These are phyloP conservation scores for Apamea anceps DNA, from an alignment of 2,888 invertebrate genomes.

Conservation along the genomic window DNA sequence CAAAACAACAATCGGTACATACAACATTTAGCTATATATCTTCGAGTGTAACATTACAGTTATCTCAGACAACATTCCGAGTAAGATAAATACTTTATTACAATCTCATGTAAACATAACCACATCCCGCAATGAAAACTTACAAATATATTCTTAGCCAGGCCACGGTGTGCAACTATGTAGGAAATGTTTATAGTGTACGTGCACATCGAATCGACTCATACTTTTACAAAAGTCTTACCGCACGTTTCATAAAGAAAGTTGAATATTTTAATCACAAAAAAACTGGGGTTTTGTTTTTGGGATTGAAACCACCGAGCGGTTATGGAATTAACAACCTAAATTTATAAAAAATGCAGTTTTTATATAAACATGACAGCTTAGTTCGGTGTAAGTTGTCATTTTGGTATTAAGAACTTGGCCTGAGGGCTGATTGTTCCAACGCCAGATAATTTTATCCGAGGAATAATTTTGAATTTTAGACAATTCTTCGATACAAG, in stretches of 20 bases:
- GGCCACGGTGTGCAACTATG: background rate
- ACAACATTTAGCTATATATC: background rate
- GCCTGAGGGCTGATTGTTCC: too few relatives aligned
- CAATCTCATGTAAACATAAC: constrained; percentile 7
- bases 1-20: too few relatives aligned
- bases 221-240: background rate
- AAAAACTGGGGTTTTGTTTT: too few relatives aligned
- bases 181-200: background rate
- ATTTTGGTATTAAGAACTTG: background rate
- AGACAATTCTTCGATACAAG: too few relatives aligned
- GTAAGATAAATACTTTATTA: background rate
- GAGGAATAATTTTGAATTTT: too few relatives aligned
- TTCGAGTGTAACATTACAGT: constrained; percentile 3
- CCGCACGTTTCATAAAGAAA: background rate
- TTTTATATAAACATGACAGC: background rate
- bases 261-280: background rate
- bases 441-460: too few relatives aligned
- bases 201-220: too few relatives aligned
- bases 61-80: background rate
- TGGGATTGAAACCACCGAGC: background rate
- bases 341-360: background rate
- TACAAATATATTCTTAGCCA: background rate
- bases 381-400: background rate
- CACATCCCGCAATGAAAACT: background rate
- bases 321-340: background rate